Percentiles rank a stretch among this genome's conserved stretches.
Conservation (phyloP, 2,797 vertebrate genomes). For the Silurus lanzhouensis region DNA sequence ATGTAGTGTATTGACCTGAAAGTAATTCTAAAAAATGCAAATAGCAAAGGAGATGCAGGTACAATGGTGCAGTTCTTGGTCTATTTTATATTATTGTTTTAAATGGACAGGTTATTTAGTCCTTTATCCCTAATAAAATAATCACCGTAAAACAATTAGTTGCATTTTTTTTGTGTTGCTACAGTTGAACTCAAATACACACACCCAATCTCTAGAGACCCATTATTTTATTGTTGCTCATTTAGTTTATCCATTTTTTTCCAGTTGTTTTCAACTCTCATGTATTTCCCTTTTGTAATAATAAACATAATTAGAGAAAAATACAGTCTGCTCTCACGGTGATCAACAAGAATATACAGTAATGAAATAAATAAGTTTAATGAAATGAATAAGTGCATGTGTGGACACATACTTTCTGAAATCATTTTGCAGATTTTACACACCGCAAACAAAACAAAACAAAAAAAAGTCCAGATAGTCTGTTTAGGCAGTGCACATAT, state of each 20-base stretch:
- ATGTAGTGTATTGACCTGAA: not conserved
- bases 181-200: not conserved
- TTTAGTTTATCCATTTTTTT: not conserved
- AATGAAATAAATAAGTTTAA: too few relatives aligned
- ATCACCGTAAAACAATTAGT: not conserved
- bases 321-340: not conserved
- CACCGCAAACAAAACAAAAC: too few relatives aligned
- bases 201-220: not conserved
- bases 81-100: not conserved
- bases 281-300: not conserved
- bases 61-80: not conserved
- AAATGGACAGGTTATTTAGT: not conserved
- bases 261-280: not conserved
- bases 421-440: too few relatives aligned
- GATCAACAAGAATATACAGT: too few relatives aligned
- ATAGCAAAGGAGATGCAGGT: not conserved
- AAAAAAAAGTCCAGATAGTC: too few relatives aligned
- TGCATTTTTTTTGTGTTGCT: not conserved
- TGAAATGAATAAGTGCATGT: too few relatives aligned
- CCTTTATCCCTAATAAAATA: not conserved
- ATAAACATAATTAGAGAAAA: not conserved
- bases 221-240: not conserved
- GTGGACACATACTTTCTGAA: too few relatives aligned
- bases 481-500: too few relatives aligned
- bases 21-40: not conserved